Conservation (phyloP, 2,113 vertebrate genomes). For the Uropsilus gracilis region DNA sequence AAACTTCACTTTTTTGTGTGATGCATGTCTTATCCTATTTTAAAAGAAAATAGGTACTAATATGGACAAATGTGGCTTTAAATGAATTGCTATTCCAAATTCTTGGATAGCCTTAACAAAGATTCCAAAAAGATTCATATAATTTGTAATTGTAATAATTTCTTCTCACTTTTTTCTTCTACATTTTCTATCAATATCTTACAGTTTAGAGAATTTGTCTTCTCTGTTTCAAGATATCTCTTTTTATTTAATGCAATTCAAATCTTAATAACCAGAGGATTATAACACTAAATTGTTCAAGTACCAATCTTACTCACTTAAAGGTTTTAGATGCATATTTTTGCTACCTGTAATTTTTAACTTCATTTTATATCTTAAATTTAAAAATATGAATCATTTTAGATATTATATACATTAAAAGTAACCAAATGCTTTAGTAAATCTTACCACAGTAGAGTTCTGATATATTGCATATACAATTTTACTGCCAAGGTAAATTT, state of each 20-base stretch:
- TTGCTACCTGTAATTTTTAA: background rate
- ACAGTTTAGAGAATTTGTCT: too few species aligned
- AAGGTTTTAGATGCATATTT: background rate
- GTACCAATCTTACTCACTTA: background rate
- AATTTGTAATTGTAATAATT: too few species aligned
- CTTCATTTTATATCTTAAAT: background rate
- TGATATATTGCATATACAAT: background rate
- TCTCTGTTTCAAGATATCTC: too few species aligned
- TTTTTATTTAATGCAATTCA: too few species aligned
- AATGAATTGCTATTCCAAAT: background rate
- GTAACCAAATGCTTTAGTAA: background rate
- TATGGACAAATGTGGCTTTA: background rate
- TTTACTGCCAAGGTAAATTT: background rate
- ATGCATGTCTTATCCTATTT: background rate
- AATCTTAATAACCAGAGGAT: too few species aligned
- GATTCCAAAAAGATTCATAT: too few species aligned
- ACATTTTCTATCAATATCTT: too few species aligned
- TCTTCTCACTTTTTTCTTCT: too few species aligned
- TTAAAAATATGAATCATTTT: background rate
- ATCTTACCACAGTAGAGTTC: background rate
- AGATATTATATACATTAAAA: background rate
- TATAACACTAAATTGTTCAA: background rate
- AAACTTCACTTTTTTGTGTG: background rate
- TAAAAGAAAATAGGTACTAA: background rate
- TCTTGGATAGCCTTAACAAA: too few species aligned